Base-by-base conservation (phyloP, 1,140 invertebrate genomes). In the Calephelis virginiensis region DNA sequence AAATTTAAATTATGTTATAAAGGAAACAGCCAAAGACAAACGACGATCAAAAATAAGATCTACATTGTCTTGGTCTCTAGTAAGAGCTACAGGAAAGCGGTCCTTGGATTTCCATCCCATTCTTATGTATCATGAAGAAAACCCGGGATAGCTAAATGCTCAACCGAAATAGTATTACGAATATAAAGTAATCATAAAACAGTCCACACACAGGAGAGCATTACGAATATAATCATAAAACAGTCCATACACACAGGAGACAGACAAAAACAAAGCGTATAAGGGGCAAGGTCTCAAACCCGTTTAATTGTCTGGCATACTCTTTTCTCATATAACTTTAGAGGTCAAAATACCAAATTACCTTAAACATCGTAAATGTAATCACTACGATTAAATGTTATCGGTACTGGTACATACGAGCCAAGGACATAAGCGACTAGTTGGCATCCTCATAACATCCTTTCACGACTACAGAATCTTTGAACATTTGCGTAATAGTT, bases 391-490 rank as follows among this genome's bases (percentile, higher is more conserved):
- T 66, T 28, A 59, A 66, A 47, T 59, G 37, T 37, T 59, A 59
- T 59, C 12, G 53, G 53, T 59, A 7, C 28, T n/a, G 8, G 53
- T 37, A 56, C 11, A 12, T 49, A 64, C 49, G 45, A 69, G 61
- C 64, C 81, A 85, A 82, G 80, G 80, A 82, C 81, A 74, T 69
- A 71, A 74, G 72, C 73, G 74, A 77, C 69, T 75, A 75, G 75
- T 64, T 61, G 72, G 67, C 71, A 75, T 78, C 80, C 76, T 76
- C 70, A 66, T 67, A 62, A 78, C 78, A 82, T 83, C 83, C 82
- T 83, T 86, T 86, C 82, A 83, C 78, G 72, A 75, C 68, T 72
- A 69, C 73, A 71, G 46, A 59, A 53, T 65, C 63, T 53, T 60
- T 47, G 53, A 53, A 64, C 37, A 59, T 61, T 67, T 71, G 67